These are phyloP conservation scores for Bombus confusus DNA, from an alignment of 1,140 invertebrate genomes.

Conservation along the genomic window DNA sequence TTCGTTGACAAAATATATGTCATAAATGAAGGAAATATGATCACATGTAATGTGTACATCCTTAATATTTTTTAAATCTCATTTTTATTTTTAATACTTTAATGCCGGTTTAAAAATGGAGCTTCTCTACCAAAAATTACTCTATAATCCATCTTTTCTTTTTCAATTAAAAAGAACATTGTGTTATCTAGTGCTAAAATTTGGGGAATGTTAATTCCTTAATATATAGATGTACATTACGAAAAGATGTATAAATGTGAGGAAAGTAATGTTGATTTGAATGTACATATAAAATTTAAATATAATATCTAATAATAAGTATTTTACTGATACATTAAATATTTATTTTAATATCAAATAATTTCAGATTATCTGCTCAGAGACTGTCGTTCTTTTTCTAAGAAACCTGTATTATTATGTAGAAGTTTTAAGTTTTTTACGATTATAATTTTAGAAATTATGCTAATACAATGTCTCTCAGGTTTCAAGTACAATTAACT, in stretches of 20 bases:
- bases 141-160: background rate
- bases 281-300: slow-evolving; percentile 38
- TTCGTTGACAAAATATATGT: background rate
- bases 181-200: slow-evolving; percentile 11
- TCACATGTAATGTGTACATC: background rate
- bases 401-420: background rate
- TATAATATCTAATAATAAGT: slow-evolving; percentile 39
- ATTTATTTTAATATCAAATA: slow-evolving; percentile 25
- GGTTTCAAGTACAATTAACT: background rate
- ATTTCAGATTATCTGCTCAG: background rate
- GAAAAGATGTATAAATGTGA: slow-evolving; percentile 25
- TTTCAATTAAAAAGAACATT: background rate
- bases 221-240: slow-evolving; percentile 13
- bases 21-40: background rate
- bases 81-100: background rate
- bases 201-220: background rate
- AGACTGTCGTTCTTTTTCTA: background rate
- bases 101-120: background rate
- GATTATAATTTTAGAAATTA: slow-evolving; percentile 1
- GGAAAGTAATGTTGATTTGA: slow-evolving; percentile 21
- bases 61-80: background rate
- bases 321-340: slow-evolving; percentile 31
- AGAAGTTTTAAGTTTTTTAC: background rate
- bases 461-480: background rate
- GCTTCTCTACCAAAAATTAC: background rate